These are phyloP conservation scores for Tillus elongatus DNA, from an alignment of 2,888 invertebrate genomes.

Conservation along the genomic window DNA sequence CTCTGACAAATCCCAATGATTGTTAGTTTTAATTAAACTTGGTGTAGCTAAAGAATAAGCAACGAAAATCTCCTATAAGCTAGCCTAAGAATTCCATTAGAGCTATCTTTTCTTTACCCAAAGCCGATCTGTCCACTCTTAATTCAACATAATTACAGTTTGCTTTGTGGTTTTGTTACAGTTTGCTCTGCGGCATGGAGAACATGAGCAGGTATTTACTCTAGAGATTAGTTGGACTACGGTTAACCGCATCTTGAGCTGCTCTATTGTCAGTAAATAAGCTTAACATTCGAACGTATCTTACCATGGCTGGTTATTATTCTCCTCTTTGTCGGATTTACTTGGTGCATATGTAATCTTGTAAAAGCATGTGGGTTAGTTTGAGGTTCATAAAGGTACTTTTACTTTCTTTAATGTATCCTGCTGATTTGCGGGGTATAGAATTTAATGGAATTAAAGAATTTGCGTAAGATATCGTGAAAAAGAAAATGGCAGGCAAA, in stretches of 20 bases:
- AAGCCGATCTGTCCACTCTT: too few relatives aligned
- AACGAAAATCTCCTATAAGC: too few relatives aligned
- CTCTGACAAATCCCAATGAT: too few relatives aligned
- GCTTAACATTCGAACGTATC: slow-evolving; percentile 15
- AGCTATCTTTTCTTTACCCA: too few relatives aligned
- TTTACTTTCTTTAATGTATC: background rate
- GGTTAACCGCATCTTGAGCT: slow-evolving; percentile 27
- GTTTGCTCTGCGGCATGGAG: slow-evolving; percentile 23
- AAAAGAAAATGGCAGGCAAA: too few relatives aligned
- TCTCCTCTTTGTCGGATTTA: background rate
- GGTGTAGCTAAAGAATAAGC: too few relatives aligned
- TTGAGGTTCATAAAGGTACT: background rate
- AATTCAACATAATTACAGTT: slow-evolving; percentile 24
- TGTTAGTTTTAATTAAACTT: too few relatives aligned
- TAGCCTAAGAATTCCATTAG: too few relatives aligned
- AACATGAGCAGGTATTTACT: slow-evolving; percentile 27
- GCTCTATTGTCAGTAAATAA: slow-evolving; percentile 24
- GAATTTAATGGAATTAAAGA: too few relatives aligned
- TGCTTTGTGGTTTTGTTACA: slow-evolving; percentile 24
- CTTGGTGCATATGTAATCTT: background rate
- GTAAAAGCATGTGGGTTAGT: background rate
- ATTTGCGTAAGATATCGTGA: too few relatives aligned
- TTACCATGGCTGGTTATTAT: slow-evolving; percentile 6
- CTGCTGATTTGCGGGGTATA: too few relatives aligned
- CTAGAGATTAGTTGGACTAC: slow-evolving; percentile 25